Base-by-base conservation (phyloP, 2,888 invertebrate genomes). In the Drosophila testacea region DNA sequence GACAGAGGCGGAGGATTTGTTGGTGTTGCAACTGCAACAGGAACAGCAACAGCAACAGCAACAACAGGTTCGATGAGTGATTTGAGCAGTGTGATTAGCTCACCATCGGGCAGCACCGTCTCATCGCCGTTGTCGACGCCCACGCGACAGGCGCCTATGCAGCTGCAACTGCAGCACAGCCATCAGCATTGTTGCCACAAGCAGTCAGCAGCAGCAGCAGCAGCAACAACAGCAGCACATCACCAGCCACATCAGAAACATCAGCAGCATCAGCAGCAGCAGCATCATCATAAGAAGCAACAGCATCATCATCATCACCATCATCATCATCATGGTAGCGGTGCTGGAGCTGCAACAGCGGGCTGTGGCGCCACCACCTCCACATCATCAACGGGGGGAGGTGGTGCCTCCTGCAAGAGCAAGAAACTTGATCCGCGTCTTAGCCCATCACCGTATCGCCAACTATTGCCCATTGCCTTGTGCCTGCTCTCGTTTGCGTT, bases 401-500 rank as follows among this genome's bases (percentile, higher is more conserved):
- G 47, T 50, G 52, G 54, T 63, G 68, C 73, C 79, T 88, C 88
- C 83, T 91, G 89, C 88, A 92, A 92, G 85, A 90, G 91, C 79
- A 91, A 92, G 88, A 92, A 92, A 91, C 90, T 90, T 64, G 92
- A 92, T 91, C 91, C 91, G 56, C 89, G 91, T 55, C 81, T 91
- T 79, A 91, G 90, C 70, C 91, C 92, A 61, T 92, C 92, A 78
- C 91, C 91, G 70, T 92, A 92, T 76, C 91, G 93, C 77, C 92
- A 92, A 77, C 92, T 95, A 67, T 92, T 95, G 87, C 96, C 96
- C 0, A 94, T 96, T 36, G 94, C 95, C 50, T 93, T 96, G 75
- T 96, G 96, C 93, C 94, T 96, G 76, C 93, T 96, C 71, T 96
- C 96, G 9, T 96, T 96, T 93, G 96, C 96, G 66, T 95, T 96